Percentiles rank a stretch among this genome's conserved stretches.
These are phyloP conservation scores for Metallyticus violacea DNA, from an alignment of 2,888 invertebrate genomes.

Conservation along the genomic window DNA sequence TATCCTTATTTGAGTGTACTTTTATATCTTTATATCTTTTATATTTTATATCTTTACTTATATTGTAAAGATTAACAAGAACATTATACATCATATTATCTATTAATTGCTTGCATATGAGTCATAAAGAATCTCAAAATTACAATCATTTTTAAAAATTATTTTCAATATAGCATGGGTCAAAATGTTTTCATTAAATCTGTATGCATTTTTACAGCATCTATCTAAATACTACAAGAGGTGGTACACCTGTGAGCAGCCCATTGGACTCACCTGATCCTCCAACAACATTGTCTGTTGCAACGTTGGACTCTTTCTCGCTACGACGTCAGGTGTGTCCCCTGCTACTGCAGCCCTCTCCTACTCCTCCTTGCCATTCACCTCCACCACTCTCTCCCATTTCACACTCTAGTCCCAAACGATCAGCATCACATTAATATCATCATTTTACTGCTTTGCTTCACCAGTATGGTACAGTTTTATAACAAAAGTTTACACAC, in stretches of 20 bases:
- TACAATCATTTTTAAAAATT: too few relatives aligned
- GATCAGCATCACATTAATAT: conserved; percentile 38
- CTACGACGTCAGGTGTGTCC: conserved; percentile 50
- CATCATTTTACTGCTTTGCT: background rate
- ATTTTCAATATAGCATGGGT: too few relatives aligned
- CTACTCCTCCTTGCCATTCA: conserved; percentile 43
- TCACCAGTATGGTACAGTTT: background rate
- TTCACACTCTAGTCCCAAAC: conserved; percentile 40
- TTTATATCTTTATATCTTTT: too few relatives aligned
- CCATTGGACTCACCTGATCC: conserved; percentile 81
- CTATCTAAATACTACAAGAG: conserved; percentile 76
- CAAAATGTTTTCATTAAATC: too few relatives aligned
- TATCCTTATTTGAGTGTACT: too few relatives aligned
- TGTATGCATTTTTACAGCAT: conserved; percentile 58
- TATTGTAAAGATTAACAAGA: too few relatives aligned
- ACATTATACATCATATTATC: too few relatives aligned
- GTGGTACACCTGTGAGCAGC: conserved; percentile 68
- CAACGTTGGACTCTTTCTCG: conserved; percentile 59
- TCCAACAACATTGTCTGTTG: conserved; percentile 63
- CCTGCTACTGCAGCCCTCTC: conserved; percentile 36
- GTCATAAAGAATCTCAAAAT: too few relatives aligned
- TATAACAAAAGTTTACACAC: background rate
- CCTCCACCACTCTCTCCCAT: conserved; percentile 46
- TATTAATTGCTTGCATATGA: too few relatives aligned
- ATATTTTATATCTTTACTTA: too few relatives aligned